Evolutionary conservation across 2,113 vertebrate genomes (phyloP), one percentile per base, ranked within the genome.

Genomic region (Pogona vitticeps): DNA sequence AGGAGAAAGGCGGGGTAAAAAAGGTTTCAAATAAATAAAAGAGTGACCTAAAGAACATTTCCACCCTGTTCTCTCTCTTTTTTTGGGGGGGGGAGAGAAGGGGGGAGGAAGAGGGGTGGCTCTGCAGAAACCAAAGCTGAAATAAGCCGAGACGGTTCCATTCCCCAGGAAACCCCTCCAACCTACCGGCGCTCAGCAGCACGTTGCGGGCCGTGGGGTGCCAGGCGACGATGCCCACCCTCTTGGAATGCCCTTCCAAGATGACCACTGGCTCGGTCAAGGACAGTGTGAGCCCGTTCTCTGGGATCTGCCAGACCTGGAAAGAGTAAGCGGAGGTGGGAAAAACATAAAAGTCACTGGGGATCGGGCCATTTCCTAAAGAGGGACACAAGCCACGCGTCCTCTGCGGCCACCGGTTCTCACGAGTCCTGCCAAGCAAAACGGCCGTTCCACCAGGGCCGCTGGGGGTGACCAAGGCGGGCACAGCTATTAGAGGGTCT

Each of bases 241-340:
- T 95, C 95, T 99, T 99, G 71, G 98, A 99, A 92, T 99, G 98
- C 36, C 98, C 98, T 93, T 99, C 98, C 91, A 99, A 91, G 56
- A 98, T 95, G 23, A 98, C 98, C 90, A 98, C 98, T 0, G 98
- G 98, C 88, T 99, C 98, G 0, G 98, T 96, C 95, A 99, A 94
- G 63, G 98, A 91, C 56, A 97, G 95, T n/a, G 98, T 96, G n/a
- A 99, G 96, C 15, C 98, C 98, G 0, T 98, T 98, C 93, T 99
- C 98, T 0, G 98, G 98, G 86, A 99, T 98, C 96, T 99, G 98
- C 98, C 98, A 99, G 33, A 99, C 98, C 98, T 99, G 92, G 67
- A 33, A 31, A 80, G 85, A 68, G 40, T 76, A 58, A 87, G 67
- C 87, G 9, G 21, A 28, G 78, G 63, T 77, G 68, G 80, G 52